Conservation (phyloP, 2,888 invertebrate genomes). For the Folsomia manolachei region DNA sequence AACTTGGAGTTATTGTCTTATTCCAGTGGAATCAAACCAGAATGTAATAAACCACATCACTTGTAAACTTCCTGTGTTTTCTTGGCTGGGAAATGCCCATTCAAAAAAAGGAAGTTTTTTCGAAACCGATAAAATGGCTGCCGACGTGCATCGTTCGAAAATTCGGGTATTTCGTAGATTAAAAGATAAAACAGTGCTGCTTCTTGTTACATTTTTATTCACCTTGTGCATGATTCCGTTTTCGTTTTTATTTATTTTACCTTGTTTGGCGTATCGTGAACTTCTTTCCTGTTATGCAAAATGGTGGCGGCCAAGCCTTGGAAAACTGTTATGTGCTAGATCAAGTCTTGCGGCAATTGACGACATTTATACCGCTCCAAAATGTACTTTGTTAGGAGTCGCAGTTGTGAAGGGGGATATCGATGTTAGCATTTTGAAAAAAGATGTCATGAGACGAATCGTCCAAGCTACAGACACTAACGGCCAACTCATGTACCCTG, state of each 20-base stretch:
- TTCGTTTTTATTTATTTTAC: constrained; percentile 32
- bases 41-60: not conserved
- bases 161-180: constrained; percentile 26
- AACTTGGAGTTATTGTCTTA: not conserved
- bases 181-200: constrained; percentile 25
- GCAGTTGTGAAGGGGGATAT: constrained; percentile 32
- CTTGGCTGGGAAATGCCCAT: not conserved
- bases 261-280: constrained; percentile 35
- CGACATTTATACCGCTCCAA: constrained; percentile 37
- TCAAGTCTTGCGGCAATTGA: constrained; percentile 38
- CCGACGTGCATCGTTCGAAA: constrained; percentile 17
- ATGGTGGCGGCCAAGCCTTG: constrained; percentile 29
- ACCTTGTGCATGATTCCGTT: constrained; percentile 30
- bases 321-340: constrained; percentile 33
- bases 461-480: constrained; percentile 25
- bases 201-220: constrained; percentile 29
- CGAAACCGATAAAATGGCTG: constrained; percentile 28
- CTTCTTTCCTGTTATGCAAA: constrained; percentile 26
- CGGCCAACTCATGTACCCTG: constrained; percentile 35
- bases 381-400: constrained; percentile 38
- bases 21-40: not conserved
- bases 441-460: constrained; percentile 27
- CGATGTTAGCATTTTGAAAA: constrained; percentile 25
- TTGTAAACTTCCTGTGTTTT: not conserved
- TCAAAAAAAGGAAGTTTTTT: not conserved